A percentile compares a stretch with the other conserved stretches of the same genome.
Evolutionary conservation across 1,140 invertebrate genomes (phyloP).

Genomic region (Drosophila willistoni): DNA sequence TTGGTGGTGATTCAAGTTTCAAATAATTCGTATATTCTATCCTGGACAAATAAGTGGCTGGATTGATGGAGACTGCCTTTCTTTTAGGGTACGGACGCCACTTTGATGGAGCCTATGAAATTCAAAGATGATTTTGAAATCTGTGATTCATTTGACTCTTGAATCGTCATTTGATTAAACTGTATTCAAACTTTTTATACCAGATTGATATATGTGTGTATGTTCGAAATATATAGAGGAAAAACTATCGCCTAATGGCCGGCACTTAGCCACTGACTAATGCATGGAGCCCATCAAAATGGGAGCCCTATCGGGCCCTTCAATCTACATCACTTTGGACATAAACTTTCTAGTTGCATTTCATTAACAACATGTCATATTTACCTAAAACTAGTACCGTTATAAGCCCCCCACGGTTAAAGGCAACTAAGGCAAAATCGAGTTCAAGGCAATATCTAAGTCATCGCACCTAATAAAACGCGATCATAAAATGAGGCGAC

Average conservation of each 20-base stretch:
- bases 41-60: too few species aligned
- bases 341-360: constrained; percentile 55
- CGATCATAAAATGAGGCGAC: constrained; percentile 64
- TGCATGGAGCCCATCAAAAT: constrained; percentile 21
- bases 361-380: constrained; percentile 59
- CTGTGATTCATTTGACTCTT: neutral
- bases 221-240: neutral
- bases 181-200: constrained; percentile 12
- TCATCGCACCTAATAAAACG: constrained; percentile 78
- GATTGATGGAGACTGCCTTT: too few species aligned
- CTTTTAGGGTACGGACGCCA: too few species aligned
- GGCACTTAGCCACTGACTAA: constrained; percentile 27
- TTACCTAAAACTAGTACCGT: constrained; percentile 59
- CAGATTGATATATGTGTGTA: neutral
- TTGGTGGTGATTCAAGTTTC: too few species aligned
- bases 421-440: constrained; percentile 35
- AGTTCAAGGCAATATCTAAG: constrained; percentile 79
- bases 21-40: too few species aligned
- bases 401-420: constrained; percentile 45
- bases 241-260: constrained; percentile 2
- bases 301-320: constrained; percentile 1
- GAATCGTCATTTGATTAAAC: too few species aligned
- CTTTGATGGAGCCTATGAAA: neutral
- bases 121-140: neutral
- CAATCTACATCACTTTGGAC: constrained; percentile 6